Evolutionary conservation across 2,113 vertebrate species (phyloP), one percentile per base, ranked within the genome.

Genomic region (Neomonachus schauinslandi): DNA sequence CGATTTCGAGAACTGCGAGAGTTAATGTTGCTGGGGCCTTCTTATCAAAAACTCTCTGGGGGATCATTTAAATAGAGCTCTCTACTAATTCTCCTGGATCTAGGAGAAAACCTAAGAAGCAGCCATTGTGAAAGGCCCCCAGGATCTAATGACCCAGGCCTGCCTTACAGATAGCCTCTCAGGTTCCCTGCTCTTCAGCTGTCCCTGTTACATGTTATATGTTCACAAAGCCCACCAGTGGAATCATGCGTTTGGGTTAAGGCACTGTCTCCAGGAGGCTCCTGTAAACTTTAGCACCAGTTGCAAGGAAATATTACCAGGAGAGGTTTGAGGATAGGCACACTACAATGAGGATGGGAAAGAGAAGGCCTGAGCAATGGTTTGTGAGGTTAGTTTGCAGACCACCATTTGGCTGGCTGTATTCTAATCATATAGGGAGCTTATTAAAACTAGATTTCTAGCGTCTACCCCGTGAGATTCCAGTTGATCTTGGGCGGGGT

Each of bases 1-100:
- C 63, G 71, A 51, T 93, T 91, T 59, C 5, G 39, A 95, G 74
- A 94, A 86, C 16, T 86, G 42, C 79, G 61, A 89, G 46, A 87
- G 69, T 77, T 95, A 96, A 91, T 33, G 57, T 39, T 92, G 33
- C 72, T 94, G 49, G 46, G 16, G 57, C 9, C 16, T 94, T 95
- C 74, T 59, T 85, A 15, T 93, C 42, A 91, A 96, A 93, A 97
- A 59, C 49, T 98, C 69, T 93, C 71, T 85, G 55, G 55, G 49
- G 59, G 36, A 86, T 86, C 42, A 79, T 74, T 93, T 76, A 95
- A 86, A 87, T 46, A 14, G 51, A 88, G 28, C 9, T 90, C 46
- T 72, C n/a, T 24, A 86, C 31, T 53, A 91, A 86, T 84, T 94
- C 61, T 94, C 26, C 26, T 80, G 31, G 46, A 95, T 97, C 46